Evolutionary conservation across 2,797 vertebrate genomes (phyloP).

Genomic region (Tachyglossus aculeatus): DNA sequence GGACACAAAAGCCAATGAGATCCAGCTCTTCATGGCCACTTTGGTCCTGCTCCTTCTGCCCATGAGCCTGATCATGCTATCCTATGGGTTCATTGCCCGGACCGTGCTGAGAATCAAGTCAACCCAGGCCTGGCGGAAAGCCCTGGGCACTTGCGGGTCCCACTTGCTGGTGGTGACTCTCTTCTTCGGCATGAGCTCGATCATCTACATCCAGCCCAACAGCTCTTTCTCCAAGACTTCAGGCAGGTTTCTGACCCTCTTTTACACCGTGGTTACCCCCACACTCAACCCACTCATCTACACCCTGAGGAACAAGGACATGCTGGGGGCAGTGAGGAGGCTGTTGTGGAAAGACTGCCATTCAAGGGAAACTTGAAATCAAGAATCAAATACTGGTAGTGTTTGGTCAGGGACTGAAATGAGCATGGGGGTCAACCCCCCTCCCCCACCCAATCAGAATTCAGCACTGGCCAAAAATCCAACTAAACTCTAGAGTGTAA

Average conservation of each 20-base stretch:
- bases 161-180: constrained; percentile 34
- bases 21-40: constrained; percentile 23
- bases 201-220: constrained; percentile 27
- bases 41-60: constrained; percentile 8
- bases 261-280: constrained; percentile 23
- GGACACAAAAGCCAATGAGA: constrained; percentile 12
- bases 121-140: constrained; percentile 39
- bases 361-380: too few species aligned
- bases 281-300: constrained; percentile 28
- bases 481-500: too few species aligned
- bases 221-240: constrained; percentile 9
- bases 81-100: constrained; percentile 3
- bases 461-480: too few species aligned
- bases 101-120: constrained; percentile 32
- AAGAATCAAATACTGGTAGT: too few species aligned
- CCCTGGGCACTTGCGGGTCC: constrained; percentile 50
- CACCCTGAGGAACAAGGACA: constrained; percentile 48
- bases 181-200: constrained; percentile 21
- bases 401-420: too few species aligned
- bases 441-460: too few species aligned
- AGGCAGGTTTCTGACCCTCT: constrained; percentile 23
- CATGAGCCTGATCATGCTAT: constrained; percentile 23
- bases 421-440: too few species aligned
- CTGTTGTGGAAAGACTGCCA: constrained; percentile 1
- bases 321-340: constrained; percentile 19